Percentiles rank a stretch among this genome's conserved stretches.
Conservation (phyloP, 2,113 vertebrate species). For the Amblyopsis rosae region DNA sequence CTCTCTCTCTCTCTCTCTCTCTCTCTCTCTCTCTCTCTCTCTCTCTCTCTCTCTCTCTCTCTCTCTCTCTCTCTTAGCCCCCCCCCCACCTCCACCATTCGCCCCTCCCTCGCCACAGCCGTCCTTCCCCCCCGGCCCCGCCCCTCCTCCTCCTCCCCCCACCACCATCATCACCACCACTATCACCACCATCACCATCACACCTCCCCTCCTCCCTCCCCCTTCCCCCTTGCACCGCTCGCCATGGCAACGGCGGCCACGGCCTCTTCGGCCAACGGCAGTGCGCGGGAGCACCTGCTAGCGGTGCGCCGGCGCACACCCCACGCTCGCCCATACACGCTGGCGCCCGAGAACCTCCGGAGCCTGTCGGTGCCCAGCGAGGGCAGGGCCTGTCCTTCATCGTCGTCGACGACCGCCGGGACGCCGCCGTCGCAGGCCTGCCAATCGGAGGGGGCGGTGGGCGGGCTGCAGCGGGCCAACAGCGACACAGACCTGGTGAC, state of each 20-base stretch:
- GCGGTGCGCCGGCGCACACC: conserved; percentile 87
- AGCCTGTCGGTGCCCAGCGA: conserved; percentile 78
- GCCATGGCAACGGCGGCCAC: conserved; percentile 82
- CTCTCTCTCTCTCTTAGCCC: not conserved
- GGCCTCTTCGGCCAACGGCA: conserved; percentile 69
- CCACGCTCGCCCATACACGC: conserved; percentile 84
- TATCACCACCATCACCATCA: conserved; percentile 26
- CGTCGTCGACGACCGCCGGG: conserved; percentile 60
- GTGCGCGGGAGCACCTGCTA: conserved; percentile 88
- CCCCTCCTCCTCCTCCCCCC: conserved; percentile 44
- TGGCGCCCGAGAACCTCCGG: conserved; percentile 91
- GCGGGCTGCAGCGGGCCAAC: conserved; percentile 91
- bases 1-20: too few species aligned
- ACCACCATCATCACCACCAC: conserved; percentile 20
- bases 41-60: too few species aligned
- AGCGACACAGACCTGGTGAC: conserved; percentile 96
- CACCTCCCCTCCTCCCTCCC: conserved; percentile 50
- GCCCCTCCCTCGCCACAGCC: conserved; percentile 67
- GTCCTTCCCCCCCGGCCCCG: conserved; percentile 66
- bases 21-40: too few species aligned
- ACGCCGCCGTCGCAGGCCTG: not conserved
- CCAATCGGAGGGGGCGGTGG: conserved; percentile 24
- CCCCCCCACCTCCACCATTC: conserved; percentile 60
- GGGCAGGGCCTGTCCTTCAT: not conserved
- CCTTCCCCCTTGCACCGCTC: conserved; percentile 31